phyloP scores from a whole-genome alignment of 2,888 invertebrate species.

The Ashinkailepas kermadecensis region DNA sequence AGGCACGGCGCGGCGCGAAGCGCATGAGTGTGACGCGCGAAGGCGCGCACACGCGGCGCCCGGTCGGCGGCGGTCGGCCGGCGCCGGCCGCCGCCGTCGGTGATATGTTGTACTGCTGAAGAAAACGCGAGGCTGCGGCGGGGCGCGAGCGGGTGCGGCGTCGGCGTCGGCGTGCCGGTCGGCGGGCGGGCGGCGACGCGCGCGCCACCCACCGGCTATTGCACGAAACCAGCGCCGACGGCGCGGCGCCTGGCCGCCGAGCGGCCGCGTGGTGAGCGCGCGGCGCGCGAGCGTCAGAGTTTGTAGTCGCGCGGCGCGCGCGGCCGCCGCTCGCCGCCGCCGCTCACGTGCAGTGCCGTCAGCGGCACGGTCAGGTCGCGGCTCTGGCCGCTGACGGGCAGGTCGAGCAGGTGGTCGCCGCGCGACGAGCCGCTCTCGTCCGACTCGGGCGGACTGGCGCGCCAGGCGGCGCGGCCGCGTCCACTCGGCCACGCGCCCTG shows the following conservation, averaged over 20 bases:
- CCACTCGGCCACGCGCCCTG: constrained; percentile 6
- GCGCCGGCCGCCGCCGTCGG: background rate
- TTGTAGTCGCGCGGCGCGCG: constrained; percentile 9
- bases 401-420: constrained; percentile 18
- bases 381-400: constrained; percentile 5
- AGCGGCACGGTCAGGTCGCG: constrained; percentile 15
- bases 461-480: background rate
- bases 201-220: background rate
- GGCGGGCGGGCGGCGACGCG: background rate
- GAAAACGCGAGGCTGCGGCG: no score
- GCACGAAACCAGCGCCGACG: background rate
- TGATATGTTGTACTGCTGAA: constrained; percentile 10
- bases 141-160: background rate
- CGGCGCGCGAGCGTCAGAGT: background rate
- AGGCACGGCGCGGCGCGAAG: no score
- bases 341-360: constrained; percentile 4
- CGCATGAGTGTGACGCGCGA: no score
- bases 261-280: background rate
- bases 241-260: background rate
- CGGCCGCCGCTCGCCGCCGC: no score
- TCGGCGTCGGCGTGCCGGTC: background rate
- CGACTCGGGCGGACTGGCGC: constrained; percentile 7
- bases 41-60: background rate
- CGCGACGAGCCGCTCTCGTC: constrained; percentile 22
- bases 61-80: background rate